These are phyloP conservation scores for Platichthys stellatus DNA, from an alignment of 2,113 vertebrate genomes.

Conservation along the genomic window DNA sequence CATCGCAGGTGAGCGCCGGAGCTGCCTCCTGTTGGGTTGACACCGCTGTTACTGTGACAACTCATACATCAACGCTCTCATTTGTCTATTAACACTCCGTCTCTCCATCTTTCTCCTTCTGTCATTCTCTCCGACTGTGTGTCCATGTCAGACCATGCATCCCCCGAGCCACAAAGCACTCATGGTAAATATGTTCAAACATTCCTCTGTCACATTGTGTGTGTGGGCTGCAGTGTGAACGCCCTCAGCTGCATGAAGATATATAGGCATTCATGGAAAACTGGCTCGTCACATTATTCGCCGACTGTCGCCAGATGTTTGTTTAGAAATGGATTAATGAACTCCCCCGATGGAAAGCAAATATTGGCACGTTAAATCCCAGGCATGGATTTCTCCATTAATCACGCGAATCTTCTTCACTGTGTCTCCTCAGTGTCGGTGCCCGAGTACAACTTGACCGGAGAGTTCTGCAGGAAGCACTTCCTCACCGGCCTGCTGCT, in stretches of 20 bases:
- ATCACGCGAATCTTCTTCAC: background rate
- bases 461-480: slow-evolving; percentile 97
- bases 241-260: background rate
- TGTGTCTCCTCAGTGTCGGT: slow-evolving; percentile 79
- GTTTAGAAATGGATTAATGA: slow-evolving; percentile 22
- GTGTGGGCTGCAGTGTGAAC: slow-evolving; percentile 10
- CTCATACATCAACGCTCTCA: slow-evolving; percentile 54
- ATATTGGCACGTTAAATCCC: slow-evolving; percentile 16
- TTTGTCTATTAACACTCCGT: slow-evolving; percentile 63
- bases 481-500: slow-evolving; percentile 95
- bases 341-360: slow-evolving; percentile 29
- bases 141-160: slow-evolving; percentile 79
- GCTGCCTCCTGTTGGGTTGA: background rate
- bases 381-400: slow-evolving; percentile 8
- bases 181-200: slow-evolving; percentile 80
- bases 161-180: slow-evolving; percentile 75
- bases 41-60: slow-evolving; percentile 2
- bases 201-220: slow-evolving; percentile 31
- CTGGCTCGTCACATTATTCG: slow-evolving; percentile 31
- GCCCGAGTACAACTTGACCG: slow-evolving; percentile 96
- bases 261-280: slow-evolving; percentile 17
- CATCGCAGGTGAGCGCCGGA: slow-evolving; percentile 66
- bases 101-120: slow-evolving; percentile 33
- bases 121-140: slow-evolving; percentile 55
- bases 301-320: slow-evolving; percentile 24